These are phyloP conservation scores for Geodia barretti DNA, from an alignment of 37 sponge, comb jelly and placozoan species.

Conservation along the genomic window DNA sequence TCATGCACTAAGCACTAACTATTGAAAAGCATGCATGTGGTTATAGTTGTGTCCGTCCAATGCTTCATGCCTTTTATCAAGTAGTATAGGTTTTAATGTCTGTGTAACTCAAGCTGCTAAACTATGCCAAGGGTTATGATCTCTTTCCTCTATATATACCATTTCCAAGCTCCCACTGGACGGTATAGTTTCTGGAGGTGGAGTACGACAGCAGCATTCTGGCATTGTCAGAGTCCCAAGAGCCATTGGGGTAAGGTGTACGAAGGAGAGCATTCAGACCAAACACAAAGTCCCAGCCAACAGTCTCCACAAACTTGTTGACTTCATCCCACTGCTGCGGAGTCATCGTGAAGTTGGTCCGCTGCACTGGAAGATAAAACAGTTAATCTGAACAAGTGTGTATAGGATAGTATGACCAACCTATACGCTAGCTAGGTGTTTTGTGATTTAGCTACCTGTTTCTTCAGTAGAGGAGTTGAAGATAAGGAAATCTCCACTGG, in stretches of 20 bases:
- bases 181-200: constrained; percentile 24
- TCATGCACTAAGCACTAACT: too few relatives aligned
- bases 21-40: too few relatives aligned
- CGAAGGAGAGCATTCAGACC: constrained; percentile 51
- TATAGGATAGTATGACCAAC: too few relatives aligned
- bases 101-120: too few relatives aligned
- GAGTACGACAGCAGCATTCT: constrained; percentile 51
- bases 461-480: constrained; percentile 20
- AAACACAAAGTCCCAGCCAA: constrained; percentile 55
- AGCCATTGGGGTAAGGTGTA: background rate
- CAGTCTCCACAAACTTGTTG: constrained; percentile 29
- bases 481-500: constrained; percentile 38
- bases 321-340: constrained; percentile 46
- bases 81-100: too few relatives aligned
- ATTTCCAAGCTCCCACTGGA: constrained; percentile 74
- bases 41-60: too few relatives aligned
- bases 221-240: constrained; percentile 66
- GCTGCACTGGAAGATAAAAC: background rate
- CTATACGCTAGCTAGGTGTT: too few relatives aligned
- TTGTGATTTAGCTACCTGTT: too few relatives aligned
- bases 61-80: too few relatives aligned
- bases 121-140: too few relatives aligned
- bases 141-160: constrained; percentile 46
- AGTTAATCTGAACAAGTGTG: too few relatives aligned
- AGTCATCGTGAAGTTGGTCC: constrained; percentile 18